Conservation (phyloP, 2,113 vertebrate genomes). For the Spilogale gracilis region DNA sequence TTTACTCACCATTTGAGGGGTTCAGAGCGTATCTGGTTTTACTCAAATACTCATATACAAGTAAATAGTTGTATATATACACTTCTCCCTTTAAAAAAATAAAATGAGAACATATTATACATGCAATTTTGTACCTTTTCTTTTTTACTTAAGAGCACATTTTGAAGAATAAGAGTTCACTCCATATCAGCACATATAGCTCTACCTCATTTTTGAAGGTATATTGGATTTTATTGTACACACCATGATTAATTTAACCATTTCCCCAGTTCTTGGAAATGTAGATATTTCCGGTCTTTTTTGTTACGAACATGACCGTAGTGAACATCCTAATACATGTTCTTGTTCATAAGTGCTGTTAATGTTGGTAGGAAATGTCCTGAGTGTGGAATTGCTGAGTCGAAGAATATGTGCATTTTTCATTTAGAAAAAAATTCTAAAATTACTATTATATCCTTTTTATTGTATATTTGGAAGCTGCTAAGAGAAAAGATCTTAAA, state of each 20-base stretch:
- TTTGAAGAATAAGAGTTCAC: constrained; percentile 14
- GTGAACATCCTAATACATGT: neutral
- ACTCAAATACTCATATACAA: constrained; percentile 15
- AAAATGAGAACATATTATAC: neutral
- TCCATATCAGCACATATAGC: neutral
- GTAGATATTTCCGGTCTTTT: neutral
- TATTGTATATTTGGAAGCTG: neutral
- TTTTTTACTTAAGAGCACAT: constrained; percentile 1
- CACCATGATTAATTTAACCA: neutral
- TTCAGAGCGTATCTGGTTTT: neutral
- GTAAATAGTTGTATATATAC: constrained; percentile 27
- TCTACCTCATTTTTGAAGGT: neutral
- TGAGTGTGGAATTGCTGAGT: constrained; percentile 40
- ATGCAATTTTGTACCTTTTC: neutral
- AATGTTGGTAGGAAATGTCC: neutral
- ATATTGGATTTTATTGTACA: neutral
- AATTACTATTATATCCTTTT: neutral
- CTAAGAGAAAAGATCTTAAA: neutral
- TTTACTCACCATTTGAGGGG: neutral
- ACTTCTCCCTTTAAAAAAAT: neutral
- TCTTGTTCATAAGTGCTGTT: neutral
- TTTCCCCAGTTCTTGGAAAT: neutral
- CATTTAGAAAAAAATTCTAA: constrained; percentile 45
- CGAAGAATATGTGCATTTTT: constrained; percentile 33
- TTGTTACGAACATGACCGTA: neutral